These are phyloP conservation scores for Callosobruchus maculatus DNA, from an alignment of 2,888 invertebrate species.

Conservation along the genomic window DNA sequence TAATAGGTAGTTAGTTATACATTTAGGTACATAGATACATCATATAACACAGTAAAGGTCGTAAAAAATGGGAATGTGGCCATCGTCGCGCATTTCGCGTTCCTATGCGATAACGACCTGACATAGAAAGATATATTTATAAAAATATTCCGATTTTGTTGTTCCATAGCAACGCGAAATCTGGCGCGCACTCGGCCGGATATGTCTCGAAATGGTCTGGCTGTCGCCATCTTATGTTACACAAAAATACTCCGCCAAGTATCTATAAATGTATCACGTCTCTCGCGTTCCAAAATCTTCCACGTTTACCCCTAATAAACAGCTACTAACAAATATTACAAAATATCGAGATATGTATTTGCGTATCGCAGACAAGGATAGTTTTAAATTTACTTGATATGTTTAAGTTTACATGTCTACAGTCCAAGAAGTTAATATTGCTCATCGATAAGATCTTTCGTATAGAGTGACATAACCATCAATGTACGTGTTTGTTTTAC, in stretches of 20 bases:
- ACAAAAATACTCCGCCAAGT: slow-evolving; percentile 44
- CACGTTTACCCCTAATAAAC: slow-evolving; percentile 4
- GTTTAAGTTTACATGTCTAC: slow-evolving; percentile 20
- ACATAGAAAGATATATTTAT: slow-evolving; percentile 38
- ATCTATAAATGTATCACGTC: slow-evolving; percentile 41
- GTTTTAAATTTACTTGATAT: slow-evolving; percentile 27
- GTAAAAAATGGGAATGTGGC: slow-evolving; percentile 45
- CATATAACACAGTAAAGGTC: slow-evolving; percentile 43
- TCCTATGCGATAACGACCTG: slow-evolving; percentile 50
- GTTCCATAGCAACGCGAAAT: slow-evolving; percentile 46
- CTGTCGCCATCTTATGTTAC: slow-evolving; percentile 28
- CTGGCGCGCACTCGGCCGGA: slow-evolving; percentile 41
- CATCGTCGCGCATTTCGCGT: slow-evolving; percentile 42
- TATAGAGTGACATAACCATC: background rate
- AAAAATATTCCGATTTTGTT: slow-evolving; percentile 43
- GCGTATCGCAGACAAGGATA: slow-evolving; percentile 32
- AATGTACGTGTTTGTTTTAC: background rate
- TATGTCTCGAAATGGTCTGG: slow-evolving; percentile 52
- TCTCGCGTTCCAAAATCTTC: slow-evolving; percentile 22
- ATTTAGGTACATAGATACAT: slow-evolving; percentile 29
- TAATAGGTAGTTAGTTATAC: slow-evolving; percentile 12
- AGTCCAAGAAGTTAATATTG: slow-evolving; percentile 16
- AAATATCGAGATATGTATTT: slow-evolving; percentile 30
- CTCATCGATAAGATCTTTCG: slow-evolving; percentile 3
- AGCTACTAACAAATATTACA: slow-evolving; percentile 14